Evolutionary conservation across 1,140 invertebrate species (phyloP), one percentile per base, ranked within the genome.

Genomic region (Araneus ventricosus): DNA sequence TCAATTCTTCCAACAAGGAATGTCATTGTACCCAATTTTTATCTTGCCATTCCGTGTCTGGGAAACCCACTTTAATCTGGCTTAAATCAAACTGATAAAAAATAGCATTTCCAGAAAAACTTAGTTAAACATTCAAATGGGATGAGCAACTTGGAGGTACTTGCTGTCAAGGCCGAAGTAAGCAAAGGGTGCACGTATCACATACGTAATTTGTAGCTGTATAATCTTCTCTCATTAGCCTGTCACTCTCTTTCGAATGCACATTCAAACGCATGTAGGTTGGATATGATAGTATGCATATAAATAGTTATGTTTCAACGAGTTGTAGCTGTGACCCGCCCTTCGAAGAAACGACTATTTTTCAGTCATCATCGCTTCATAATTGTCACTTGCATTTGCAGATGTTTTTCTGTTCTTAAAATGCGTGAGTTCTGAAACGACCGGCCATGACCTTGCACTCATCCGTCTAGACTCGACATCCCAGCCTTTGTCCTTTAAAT

Each of bases 361-460:
- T 75, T 75, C 34, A 75, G 70, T 75, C 70, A 30, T 75, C 70
- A 75, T 75, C 20, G 70, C 30, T 20, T 75, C 70, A 52, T 82
- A 82, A 82, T 82, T 82, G 80, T 82, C 80, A 82, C 80, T 82
- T 82, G n/a, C 52, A 86, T 86, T 86, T 75, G 70, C 57, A 86
- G n/a, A 39, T 86, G 84, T 86, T 86, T 59, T 86, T 86, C 37
- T 59, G 52, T 27, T 82, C 41, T 45, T 86, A 34, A 57, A 75
- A 75, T 34, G 70, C 70, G 70, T 75, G 84, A 61, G 84, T 61
- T 57, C 41, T 86, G 10, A 34, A 86, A 59, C 30, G 57, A 86
- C 84, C 84, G 45, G n/a, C 84, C 45, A 61, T 86, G 84, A 86
- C 52, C 70, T 75, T 75, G 70, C 17, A 27, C 70, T 75, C 70